Evolutionary conservation across 2,888 invertebrate species (phyloP).

Genomic region (Pteria penguin): DNA sequence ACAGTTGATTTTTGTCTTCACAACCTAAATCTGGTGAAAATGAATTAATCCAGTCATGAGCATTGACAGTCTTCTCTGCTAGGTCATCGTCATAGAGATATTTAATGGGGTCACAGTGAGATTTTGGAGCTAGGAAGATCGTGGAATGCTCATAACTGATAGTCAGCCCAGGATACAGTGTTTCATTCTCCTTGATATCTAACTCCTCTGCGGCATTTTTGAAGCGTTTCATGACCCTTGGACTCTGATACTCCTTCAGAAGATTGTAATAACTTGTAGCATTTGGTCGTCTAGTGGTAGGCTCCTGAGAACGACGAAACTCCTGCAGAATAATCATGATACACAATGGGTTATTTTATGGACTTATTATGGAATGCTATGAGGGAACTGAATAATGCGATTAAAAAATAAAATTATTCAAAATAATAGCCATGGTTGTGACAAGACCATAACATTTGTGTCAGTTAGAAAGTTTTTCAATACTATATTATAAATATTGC

Average conservation of each 20-base stretch:
- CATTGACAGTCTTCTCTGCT: constrained; percentile 79
- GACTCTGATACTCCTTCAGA: constrained; percentile 79
- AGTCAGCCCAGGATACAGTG: constrained; percentile 74
- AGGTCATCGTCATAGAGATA: constrained; percentile 80
- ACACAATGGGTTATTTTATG: too few species aligned
- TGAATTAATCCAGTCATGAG: constrained; percentile 80
- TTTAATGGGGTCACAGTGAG: constrained; percentile 80
- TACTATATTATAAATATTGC: too few species aligned
- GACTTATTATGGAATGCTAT: too few species aligned
- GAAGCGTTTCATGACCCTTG: constrained; percentile 62
- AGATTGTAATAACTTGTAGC: constrained; percentile 79
- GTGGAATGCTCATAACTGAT: constrained; percentile 80
- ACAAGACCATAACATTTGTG: too few species aligned
- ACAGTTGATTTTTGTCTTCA: constrained; percentile 69
- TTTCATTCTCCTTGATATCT: constrained; percentile 72
- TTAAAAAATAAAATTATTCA: too few species aligned
- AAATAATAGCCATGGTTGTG: too few species aligned
- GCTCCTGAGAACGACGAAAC: constrained; percentile 78
- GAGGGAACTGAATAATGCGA: too few species aligned
- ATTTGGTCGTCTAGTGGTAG: constrained; percentile 66
- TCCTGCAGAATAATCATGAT: too few species aligned
- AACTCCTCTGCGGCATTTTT: constrained; percentile 74
- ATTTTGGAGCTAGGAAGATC: constrained; percentile 80
- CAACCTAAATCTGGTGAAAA: constrained; percentile 74
- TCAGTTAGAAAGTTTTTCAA: too few species aligned